Base-by-base conservation (phyloP, 92 coral and sea anemone species). In the Umimayanthus chanpuru region DNA sequence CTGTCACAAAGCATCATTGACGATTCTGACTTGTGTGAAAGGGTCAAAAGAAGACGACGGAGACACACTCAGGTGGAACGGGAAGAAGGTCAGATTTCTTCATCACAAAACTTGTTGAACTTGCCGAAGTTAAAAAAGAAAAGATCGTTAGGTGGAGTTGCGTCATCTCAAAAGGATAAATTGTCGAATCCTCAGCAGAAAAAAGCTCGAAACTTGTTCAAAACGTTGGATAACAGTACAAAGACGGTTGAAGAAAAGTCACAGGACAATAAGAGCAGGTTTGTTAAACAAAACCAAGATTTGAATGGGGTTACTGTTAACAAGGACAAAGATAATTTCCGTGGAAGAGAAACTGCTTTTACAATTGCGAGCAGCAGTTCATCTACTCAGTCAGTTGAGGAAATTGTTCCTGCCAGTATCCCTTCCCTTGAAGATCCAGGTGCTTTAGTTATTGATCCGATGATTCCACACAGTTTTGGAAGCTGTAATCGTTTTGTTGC, bases 401-500 rank as follows among this genome's bases (percentile, higher is more conserved):
- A 91, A 50, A 67, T 91, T 40, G 61, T 92, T 81, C 94, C 90
- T 53, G 90, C 90, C 68, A 92, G 94, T 67, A 73, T 82, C 73
- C 74, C 92, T 16, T 81, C 94, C 9, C 85, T 91, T 73, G 88
- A 92, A 15, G 75, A 29, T 47, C 56, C 88, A 3, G 30, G n/a
- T 58, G 32, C 85, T 5, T 18, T 68, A 38, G 85, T 89, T 23
- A 92, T 92, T 14, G 85, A 92, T 58, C 94, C 94, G 29, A 89
- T 92, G 94, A 71, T 89, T 81, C 77, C 87, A 49, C 67, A 92
- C 49, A 56, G 14, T 53, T 75, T 23, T 86, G 18, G 81, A 75
- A 76, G 21, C 41, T 2, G 41, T 83, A 43, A 44, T 39, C 38
- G 65, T 43, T 64, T 20, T n/a, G 73, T n/a, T n/a, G 40, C 30